Evolutionary conservation across 2,888 invertebrate species (phyloP), one percentile per base, ranked within the genome.

Genomic region (Tetragnatha montana): DNA sequence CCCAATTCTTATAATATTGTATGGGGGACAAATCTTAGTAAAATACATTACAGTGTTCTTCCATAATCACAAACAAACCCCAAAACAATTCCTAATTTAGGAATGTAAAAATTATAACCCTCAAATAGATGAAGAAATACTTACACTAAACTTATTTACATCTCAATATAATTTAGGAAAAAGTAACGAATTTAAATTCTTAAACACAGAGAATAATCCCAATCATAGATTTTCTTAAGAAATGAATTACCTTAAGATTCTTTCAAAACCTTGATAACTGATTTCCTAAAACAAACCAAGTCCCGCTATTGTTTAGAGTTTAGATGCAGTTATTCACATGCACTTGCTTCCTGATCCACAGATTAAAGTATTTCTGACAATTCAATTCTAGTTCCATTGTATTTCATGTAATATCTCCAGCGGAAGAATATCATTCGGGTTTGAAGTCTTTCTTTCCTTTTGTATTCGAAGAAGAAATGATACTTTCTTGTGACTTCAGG

Each of bases 391-490:
- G 17, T 60, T 60, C 17, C 60, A 60, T 60, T 60, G 8, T 70
- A 71, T 50, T 70, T 21, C 71, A 79, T 85, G 50, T 85, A 85
- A 85, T 85, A 78, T 78, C 78, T 78, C 51, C 35, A 80, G 17
- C 21, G 70, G 17, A 51, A 47, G 74, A 35, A 81, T 17, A 47
- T 87, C 81, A 60, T 81, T 81, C 35, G 70, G 49, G 69, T 79
- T 87, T 74, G 68, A 12, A 12, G 17, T 60, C 60, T 60, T 17
- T 60, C 60, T 60, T 60, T 17, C 60, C 60, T 60, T 47, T 82
- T 81, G 84, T 75, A 89, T 85, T 89, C 75, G 81, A 89, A 89
- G 81, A 89, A 89, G 75, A 70, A 74, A 35, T 88, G 82, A 80
- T 74, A 73, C 70, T 88, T 17, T 60, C 78, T 69, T 80, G 35